phyloP scores from a whole-genome alignment of 1,140 invertebrate genomes.

The Conus ventricosus region DNA sequence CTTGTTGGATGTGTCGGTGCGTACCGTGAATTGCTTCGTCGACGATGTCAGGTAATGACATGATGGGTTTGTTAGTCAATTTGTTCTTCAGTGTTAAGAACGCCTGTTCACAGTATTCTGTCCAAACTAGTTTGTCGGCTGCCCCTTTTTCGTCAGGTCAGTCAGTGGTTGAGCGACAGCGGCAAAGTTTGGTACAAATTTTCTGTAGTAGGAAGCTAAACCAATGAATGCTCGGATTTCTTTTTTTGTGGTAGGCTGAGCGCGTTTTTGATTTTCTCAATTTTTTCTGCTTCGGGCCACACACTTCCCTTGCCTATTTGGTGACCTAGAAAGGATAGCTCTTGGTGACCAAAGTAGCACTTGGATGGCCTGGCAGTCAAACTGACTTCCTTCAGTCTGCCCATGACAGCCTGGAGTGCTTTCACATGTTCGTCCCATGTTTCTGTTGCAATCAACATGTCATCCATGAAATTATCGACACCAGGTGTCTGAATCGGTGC shows the following conservation, averaged over 20 bases:
- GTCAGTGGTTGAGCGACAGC: slow-evolving; percentile 51
- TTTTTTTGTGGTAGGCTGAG: slow-evolving; percentile 64
- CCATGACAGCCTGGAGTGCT: background rate
- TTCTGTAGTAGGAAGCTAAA: slow-evolving; percentile 42
- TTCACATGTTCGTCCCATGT: background rate
- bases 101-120: background rate
- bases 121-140: slow-evolving; percentile 14
- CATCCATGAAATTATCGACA: background rate
- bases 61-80: slow-evolving; percentile 43
- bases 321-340: slow-evolving; percentile 44
- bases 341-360: slow-evolving; percentile 31
- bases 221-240: slow-evolving; percentile 62
- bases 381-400: background rate
- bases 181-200: slow-evolving; percentile 55
- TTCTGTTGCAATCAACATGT: background rate
- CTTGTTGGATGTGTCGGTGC: slow-evolving; percentile 63
- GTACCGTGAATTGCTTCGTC: slow-evolving; percentile 61
- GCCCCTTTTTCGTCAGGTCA: slow-evolving; percentile 21
- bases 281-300: slow-evolving; percentile 62
- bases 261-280: slow-evolving; percentile 68
- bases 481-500: background rate
- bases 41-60: slow-evolving; percentile 59
- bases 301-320: slow-evolving; percentile 55
- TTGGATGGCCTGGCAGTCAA: background rate
- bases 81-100: slow-evolving; percentile 29